Conservation (phyloP, 1,140 invertebrate species). For the Heliconius himera region DNA sequence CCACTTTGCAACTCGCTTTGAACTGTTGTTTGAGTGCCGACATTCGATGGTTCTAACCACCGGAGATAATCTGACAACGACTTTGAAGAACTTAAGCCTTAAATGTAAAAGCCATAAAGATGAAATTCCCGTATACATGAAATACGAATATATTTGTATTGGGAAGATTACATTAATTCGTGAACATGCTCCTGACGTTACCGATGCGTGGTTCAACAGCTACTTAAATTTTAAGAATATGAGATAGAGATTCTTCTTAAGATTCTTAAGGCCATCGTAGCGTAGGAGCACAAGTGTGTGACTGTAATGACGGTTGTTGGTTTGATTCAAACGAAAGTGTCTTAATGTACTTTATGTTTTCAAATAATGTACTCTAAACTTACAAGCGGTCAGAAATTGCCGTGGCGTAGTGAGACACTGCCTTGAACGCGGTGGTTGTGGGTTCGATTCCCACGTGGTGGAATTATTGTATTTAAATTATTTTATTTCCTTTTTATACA, state of each 20-base stretch:
- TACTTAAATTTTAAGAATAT: constrained; percentile 33
- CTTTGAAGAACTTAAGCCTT: not conserved
- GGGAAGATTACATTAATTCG: constrained; percentile 35
- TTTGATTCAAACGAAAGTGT: too few relatives aligned
- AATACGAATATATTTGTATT: constrained; percentile 23
- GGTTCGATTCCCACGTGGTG: too few relatives aligned
- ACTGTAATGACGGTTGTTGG: too few relatives aligned
- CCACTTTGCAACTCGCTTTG: constrained; percentile 35
- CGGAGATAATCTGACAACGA: not conserved
- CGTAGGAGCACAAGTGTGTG: too few relatives aligned
- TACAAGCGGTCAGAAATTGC: too few relatives aligned
- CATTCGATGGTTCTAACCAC: constrained; percentile 22
- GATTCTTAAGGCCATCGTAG: too few relatives aligned
- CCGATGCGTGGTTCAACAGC: constrained; percentile 13
- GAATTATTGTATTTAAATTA: too few relatives aligned
- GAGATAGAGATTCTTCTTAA: not conserved
- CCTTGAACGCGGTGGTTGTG: too few relatives aligned
- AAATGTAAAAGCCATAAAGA: not conserved
- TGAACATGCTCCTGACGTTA: constrained; percentile 20
- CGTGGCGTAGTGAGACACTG: too few relatives aligned
- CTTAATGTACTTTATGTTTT: too few relatives aligned
- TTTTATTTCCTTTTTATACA: too few relatives aligned
- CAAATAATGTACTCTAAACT: too few relatives aligned
- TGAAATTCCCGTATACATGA: not conserved
- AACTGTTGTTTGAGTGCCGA: constrained; percentile 36